phyloP scores from a whole-genome alignment of 2,888 invertebrate species.

The Aproaerema taeniolella region DNA sequence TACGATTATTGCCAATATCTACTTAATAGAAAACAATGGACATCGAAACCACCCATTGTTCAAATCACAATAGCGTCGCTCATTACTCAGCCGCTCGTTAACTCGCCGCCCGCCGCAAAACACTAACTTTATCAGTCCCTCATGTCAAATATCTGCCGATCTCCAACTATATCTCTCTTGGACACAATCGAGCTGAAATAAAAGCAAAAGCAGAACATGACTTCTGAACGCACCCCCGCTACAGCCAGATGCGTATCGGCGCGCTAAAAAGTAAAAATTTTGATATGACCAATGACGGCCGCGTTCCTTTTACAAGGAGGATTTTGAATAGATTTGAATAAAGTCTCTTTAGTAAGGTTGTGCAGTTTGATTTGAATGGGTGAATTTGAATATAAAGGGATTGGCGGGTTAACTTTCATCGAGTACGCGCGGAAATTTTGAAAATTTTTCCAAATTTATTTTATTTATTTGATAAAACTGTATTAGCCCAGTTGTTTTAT shows the following conservation, averaged over 20 bases:
- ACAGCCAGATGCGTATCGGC: constrained; percentile 72
- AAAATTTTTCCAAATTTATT: too few species aligned
- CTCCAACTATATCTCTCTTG: constrained; percentile 60
- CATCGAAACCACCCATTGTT: constrained; percentile 62
- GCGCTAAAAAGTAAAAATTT: constrained; percentile 55
- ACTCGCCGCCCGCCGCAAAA: constrained; percentile 60
- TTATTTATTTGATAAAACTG: too few species aligned
- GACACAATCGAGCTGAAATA: constrained; percentile 65
- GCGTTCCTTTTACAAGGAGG: constrained; percentile 69
- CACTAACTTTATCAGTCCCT: constrained; percentile 71
- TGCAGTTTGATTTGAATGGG: constrained; percentile 59
- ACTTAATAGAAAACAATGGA: constrained; percentile 70
- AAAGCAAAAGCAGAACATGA: constrained; percentile 46
- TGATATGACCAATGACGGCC: constrained; percentile 68
- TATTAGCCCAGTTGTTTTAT: too few species aligned
- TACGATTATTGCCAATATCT: constrained; percentile 52
- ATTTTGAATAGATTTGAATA: constrained; percentile 69
- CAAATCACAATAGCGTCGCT: constrained; percentile 66
- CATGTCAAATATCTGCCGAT: constrained; percentile 71
- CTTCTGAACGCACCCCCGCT: constrained; percentile 47
- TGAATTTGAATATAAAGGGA: constrained; percentile 76
- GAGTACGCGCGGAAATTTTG: too few species aligned
- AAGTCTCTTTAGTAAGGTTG: constrained; percentile 6
- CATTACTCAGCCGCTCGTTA: constrained; percentile 75
- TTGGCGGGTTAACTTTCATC: too few species aligned